These are phyloP conservation scores for Oreortyx pictus DNA, from an alignment of 2,797 vertebrate genomes.

Conservation along the genomic window DNA sequence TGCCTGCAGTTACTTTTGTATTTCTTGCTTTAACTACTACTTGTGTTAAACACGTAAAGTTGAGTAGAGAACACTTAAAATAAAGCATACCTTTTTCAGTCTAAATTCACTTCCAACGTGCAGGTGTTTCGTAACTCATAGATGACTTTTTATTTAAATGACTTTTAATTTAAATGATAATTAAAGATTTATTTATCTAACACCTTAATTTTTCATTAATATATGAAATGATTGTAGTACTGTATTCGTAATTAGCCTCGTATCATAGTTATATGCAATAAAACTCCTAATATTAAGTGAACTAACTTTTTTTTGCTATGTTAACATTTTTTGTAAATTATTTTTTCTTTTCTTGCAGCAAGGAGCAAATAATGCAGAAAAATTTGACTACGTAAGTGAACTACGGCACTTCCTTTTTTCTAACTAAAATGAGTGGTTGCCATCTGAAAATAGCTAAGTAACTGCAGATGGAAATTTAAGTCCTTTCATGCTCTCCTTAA, in stretches of 20 bases:
- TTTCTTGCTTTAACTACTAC: constrained; percentile 26
- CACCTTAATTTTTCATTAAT: constrained; percentile 73
- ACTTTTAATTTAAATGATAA: constrained; percentile 38
- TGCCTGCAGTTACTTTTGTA: background rate
- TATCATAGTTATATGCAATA: constrained; percentile 46
- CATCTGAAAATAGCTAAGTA: background rate
- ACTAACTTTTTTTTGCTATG: constrained; percentile 21
- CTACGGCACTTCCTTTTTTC: background rate
- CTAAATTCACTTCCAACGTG: constrained; percentile 57
- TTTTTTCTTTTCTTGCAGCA: constrained; percentile 87
- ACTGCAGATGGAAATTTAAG: background rate
- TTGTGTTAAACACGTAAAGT: constrained; percentile 36
- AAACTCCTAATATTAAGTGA: constrained; percentile 70
- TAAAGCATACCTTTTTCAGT: constrained; percentile 74
- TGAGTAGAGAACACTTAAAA: constrained; percentile 72
- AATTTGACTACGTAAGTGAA: constrained; percentile 98
- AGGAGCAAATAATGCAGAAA: constrained; percentile 96
- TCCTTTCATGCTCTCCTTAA: background rate
- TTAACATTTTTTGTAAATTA: constrained; percentile 75
- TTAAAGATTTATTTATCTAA: constrained; percentile 64
- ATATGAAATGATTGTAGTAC: constrained; percentile 64
- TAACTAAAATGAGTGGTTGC: background rate
- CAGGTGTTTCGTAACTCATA: constrained; percentile 52
- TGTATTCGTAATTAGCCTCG: constrained; percentile 53
- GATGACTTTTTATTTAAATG: constrained; percentile 60